Evolutionary conservation across 2,797 vertebrate genomes (phyloP).

Genomic region (Galaxias olidus): DNA sequence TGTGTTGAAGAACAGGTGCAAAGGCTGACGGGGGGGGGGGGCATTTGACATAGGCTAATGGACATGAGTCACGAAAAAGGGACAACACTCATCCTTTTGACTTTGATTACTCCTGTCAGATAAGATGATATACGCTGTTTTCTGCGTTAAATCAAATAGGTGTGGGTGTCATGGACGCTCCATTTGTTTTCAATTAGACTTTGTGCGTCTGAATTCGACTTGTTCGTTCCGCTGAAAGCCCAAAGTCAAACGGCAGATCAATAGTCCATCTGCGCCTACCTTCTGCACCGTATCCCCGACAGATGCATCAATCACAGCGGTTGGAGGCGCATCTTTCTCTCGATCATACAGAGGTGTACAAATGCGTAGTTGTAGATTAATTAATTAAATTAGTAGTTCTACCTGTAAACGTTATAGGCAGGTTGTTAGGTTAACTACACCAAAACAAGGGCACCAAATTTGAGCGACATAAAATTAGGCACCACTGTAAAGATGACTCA

Average conservation of each 20-base stretch:
- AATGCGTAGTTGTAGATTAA: too few species aligned
- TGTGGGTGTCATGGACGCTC: slow-evolving; percentile 42
- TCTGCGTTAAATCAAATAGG: slow-evolving; percentile 23
- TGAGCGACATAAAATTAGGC: not conserved
- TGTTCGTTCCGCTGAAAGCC: slow-evolving; percentile 29
- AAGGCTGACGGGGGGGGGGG: too few species aligned
- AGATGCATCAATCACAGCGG: slow-evolving; percentile 36
- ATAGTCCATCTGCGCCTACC: slow-evolving; percentile 49
- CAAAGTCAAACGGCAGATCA: slow-evolving; percentile 50
- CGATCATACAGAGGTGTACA: not conserved
- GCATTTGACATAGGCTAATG: too few species aligned
- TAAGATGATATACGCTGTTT: slow-evolving; percentile 23
- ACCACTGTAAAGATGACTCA: slow-evolving; percentile 31
- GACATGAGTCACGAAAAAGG: too few species aligned
- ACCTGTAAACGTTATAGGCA: too few species aligned
- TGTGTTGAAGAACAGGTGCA: too few species aligned
- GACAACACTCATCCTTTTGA: not conserved
- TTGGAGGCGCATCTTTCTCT: not conserved
- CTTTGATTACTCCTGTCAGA: not conserved
- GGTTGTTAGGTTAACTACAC: not conserved
- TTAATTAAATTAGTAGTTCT: too few species aligned
- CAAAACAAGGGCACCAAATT: not conserved
- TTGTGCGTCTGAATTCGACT: too few species aligned
- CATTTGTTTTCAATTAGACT: slow-evolving; percentile 63
- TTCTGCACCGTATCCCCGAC: slow-evolving; percentile 21